These are phyloP conservation scores for Agonopterix arenella DNA, from an alignment of 2,888 invertebrate genomes.

Conservation along the genomic window DNA sequence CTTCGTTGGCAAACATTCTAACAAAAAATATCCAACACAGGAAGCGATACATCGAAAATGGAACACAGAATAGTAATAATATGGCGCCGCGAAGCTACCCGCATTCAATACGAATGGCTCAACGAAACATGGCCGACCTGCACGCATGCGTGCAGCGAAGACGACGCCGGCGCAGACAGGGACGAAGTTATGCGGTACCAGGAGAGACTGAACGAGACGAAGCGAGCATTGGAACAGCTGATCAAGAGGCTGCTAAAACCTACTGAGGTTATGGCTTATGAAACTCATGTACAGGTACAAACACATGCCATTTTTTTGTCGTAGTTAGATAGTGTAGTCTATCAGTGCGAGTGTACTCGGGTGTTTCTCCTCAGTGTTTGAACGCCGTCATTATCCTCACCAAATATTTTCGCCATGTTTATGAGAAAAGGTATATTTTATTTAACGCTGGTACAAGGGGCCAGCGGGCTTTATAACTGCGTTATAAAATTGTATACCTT, in stretches of 20 bases:
- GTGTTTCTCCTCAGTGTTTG: no score
- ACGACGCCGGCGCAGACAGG: slow-evolving; percentile 29
- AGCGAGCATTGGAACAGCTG: slow-evolving; percentile 82
- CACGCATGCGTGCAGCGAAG: slow-evolving; percentile 51
- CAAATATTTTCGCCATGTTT: no score
- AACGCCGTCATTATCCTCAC: no score
- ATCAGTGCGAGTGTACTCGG: no score
- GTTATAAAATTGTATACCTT: no score
- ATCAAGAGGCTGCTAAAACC: slow-evolving; percentile 83
- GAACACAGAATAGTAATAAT: slow-evolving; percentile 89
- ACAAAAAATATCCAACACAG: slow-evolving; percentile 39
- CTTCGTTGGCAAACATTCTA: no score
- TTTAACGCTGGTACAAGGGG: no score
- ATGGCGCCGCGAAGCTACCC: slow-evolving; percentile 92
- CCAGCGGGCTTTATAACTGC: no score
- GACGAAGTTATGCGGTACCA: slow-evolving; percentile 54
- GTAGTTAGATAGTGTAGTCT: no score
- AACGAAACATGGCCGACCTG: slow-evolving; percentile 82
- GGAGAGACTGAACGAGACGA: slow-evolving; percentile 81
- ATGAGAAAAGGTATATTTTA: no score
- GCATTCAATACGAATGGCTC: slow-evolving; percentile 94
- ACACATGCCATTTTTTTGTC: not conserved
- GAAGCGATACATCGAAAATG: slow-evolving; percentile 62
- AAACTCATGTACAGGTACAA: slow-evolving; percentile 84
- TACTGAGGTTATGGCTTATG: slow-evolving; percentile 85